Evolutionary conservation across 2,113 vertebrate genomes (phyloP).

Genomic region (Anarrhichthys ocellatus): DNA sequence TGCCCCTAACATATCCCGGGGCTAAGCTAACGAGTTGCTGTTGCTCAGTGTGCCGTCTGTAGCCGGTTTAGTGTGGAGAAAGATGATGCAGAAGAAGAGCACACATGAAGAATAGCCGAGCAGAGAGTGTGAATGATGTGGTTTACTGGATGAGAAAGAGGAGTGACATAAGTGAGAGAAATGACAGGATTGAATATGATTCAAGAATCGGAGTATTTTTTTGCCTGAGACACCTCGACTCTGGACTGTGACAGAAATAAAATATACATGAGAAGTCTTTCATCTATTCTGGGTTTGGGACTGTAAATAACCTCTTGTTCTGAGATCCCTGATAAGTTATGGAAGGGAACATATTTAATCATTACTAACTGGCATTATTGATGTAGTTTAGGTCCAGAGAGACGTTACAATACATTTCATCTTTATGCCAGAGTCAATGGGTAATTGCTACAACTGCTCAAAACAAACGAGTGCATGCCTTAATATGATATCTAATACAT

Average conservation of each 20-base stretch:
- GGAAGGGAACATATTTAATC: neutral
- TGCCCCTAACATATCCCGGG: neutral
- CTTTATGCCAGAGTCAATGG: neutral
- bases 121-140: slow-evolving; percentile 9
- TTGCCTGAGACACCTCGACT: neutral
- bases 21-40: neutral
- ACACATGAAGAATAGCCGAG: neutral
- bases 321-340: neutral
- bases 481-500: neutral
- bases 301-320: slow-evolving; percentile 16
- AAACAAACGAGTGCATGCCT: neutral
- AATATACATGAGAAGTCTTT: slow-evolving; percentile 31
- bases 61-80: slow-evolving; percentile 24
- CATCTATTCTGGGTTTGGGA: slow-evolving; percentile 28
- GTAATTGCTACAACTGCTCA: neutral
- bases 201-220: slow-evolving; percentile 5
- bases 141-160: slow-evolving; percentile 3
- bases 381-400: neutral
- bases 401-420: neutral
- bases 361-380: neutral
- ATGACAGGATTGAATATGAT: neutral
- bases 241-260: slow-evolving; percentile 29
- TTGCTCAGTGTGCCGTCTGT: slow-evolving; percentile 5
- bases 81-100: slow-evolving; percentile 19
- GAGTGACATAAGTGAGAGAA: slow-evolving; percentile 2